These are phyloP conservation scores for Bufotes viridis DNA, from an alignment of 2,797 vertebrate species.

Conservation along the genomic window DNA sequence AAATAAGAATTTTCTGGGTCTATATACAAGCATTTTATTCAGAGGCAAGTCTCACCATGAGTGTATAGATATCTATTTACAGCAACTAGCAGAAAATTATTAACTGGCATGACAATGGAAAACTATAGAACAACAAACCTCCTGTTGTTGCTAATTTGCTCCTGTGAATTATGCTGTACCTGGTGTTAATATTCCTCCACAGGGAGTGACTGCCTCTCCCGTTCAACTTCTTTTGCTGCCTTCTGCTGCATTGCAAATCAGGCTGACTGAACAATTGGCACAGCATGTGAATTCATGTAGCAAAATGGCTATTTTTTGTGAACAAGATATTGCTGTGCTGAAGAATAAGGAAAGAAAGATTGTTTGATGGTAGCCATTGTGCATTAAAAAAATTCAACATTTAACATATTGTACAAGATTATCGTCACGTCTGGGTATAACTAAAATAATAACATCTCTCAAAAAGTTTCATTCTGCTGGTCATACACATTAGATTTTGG, in stretches of 20 bases:
- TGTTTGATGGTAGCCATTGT: conserved; percentile 36
- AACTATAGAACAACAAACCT: conserved; percentile 39
- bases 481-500: no score
- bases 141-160: conserved; percentile 55
- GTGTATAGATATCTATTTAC: conserved; percentile 26
- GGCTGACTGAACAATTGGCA: conserved; percentile 43
- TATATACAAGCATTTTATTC: neutral
- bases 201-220: conserved; percentile 27
- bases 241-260: conserved; percentile 46
- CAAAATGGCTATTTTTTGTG: conserved; percentile 30
- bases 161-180: conserved; percentile 54
- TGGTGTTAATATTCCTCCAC: conserved; percentile 48
- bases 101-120: conserved; percentile 35
- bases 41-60: neutral
- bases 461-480: no score
- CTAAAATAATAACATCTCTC: no score
- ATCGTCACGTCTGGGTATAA: neutral
- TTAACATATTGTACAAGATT: neutral
- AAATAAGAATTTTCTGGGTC: neutral
- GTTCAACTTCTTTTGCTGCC: conserved; percentile 9
- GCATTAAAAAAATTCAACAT: neutral
- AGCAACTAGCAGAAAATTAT: neutral
- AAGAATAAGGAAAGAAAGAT: conserved; percentile 19
- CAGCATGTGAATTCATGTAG: conserved; percentile 44
- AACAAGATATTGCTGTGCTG: conserved; percentile 38